Evolutionary conservation across 37 sponge, comb jelly and placozoan species (phyloP), one percentile per base, ranked within the genome.

Genomic region (Haliclona indistincta): DNA sequence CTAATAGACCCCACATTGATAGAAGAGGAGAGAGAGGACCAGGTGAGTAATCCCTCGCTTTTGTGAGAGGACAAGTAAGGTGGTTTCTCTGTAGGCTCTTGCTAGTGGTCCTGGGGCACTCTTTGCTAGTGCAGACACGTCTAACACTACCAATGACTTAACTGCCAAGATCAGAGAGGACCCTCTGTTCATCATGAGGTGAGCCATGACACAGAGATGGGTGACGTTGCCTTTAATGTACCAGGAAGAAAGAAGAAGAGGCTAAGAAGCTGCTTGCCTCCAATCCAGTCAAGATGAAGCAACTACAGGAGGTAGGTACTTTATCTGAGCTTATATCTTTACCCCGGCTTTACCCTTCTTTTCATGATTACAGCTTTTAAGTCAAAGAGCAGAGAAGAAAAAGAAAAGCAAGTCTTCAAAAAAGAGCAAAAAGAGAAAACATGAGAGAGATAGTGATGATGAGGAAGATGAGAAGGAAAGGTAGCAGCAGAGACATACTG

Each of bases 101-200:
- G 76, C 76, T 13, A 61, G 45, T 45, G 89, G 85, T 38, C 84
- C 89, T 35, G 93, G 93, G 11, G 89, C 93, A 36, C 68, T 92
- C 63, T 92, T 92, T 52, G 54, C 70, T 17, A 43, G 36, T 5
- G 34, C 73, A 0, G 70, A 71, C 44, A 49, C 39, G 32, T 42
- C 87, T 34, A 81, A 86, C 49, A 64, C 72, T 32, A 33, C 75
- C 10, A 63, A 66, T 2, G 94, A 94, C 35, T 39, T 94, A 20
- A 92, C 82, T 0, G 73, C 74, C 41, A 94, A 94, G 77, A 83
- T 94, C 15, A 43, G 91, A 10, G 94, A 94, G 44, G 94, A 94
- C 49, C 94, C 94, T n/a, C 42, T 94, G 56, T 94, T 94, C 53
- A 32, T 82, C 26, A 93, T 93, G 22, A 58, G 25, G 60, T 56